Percentiles rank a stretch among this genome's conserved stretches.
Conservation (phyloP, 2,113 vertebrate genomes). For the Sciurus niger region DNA sequence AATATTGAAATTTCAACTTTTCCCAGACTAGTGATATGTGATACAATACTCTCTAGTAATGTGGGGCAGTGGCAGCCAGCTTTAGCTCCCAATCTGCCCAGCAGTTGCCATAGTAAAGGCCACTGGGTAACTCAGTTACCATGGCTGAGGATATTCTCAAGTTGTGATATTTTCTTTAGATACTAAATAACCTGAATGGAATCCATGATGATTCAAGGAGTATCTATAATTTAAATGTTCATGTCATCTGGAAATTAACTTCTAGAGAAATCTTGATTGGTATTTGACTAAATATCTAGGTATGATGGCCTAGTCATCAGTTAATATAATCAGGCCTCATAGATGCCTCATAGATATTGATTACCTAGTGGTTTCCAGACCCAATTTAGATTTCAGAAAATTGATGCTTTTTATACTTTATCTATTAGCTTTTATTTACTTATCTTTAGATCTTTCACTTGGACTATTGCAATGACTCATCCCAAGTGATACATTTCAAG, state of each 20-base stretch:
- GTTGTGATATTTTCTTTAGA: background rate
- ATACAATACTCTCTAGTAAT: background rate
- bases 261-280: background rate
- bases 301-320: background rate
- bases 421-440: background rate
- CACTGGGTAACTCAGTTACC: background rate
- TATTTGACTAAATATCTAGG: background rate
- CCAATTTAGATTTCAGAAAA: background rate
- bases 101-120: background rate
- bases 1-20: background rate
- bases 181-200: background rate
- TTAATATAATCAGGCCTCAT: background rate
- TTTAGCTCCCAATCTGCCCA: background rate
- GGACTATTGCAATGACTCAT: background rate
- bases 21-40: background rate
- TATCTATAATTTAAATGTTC: background rate
- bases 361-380: background rate
- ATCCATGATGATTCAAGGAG: background rate
- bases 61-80: background rate
- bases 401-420: background rate
- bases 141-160: background rate
- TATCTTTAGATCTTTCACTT: background rate
- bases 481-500: background rate
- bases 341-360: background rate
- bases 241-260: background rate